Conservation (phyloP, 2,113 vertebrate genomes). For the Columbina picui region DNA sequence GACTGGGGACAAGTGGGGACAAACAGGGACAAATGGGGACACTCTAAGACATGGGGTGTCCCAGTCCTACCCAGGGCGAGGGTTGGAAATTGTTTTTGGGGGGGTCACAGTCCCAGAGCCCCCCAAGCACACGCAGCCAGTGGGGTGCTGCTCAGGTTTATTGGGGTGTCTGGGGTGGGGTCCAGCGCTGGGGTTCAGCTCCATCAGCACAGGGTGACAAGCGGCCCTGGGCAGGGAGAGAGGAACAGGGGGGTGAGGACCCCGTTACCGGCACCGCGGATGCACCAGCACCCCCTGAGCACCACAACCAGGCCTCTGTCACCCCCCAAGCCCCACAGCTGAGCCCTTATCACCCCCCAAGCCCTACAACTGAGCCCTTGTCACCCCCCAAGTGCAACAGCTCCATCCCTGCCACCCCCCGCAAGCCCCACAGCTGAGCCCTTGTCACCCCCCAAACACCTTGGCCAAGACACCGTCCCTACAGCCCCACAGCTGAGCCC, state of each 20-base stretch:
- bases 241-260: not conserved
- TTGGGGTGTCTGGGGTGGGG: not conserved
- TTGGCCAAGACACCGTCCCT: not conserved
- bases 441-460: not conserved
- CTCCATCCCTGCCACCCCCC: not conserved
- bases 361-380: rapidly evolving
- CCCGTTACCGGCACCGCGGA: not conserved
- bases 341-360: not conserved
- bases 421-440: rapidly evolving
- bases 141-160: not conserved
- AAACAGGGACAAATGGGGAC: not conserved
- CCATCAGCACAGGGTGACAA: not conserved
- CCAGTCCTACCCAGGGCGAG: not conserved
- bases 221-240: not conserved
- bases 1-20: not conserved
- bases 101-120: not conserved
- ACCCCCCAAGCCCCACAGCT: not conserved
- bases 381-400: not conserved
- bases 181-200: not conserved
- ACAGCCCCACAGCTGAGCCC: rapidly evolving
- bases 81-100: not conserved
- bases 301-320: not conserved
- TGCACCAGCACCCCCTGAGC: not conserved
- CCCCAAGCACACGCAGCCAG: not conserved
- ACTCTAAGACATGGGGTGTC: not conserved